Percentiles rank a stretch among this genome's conserved stretches.
Conservation (phyloP, 2,888 invertebrate species). For the Chorisops tibialis region DNA sequence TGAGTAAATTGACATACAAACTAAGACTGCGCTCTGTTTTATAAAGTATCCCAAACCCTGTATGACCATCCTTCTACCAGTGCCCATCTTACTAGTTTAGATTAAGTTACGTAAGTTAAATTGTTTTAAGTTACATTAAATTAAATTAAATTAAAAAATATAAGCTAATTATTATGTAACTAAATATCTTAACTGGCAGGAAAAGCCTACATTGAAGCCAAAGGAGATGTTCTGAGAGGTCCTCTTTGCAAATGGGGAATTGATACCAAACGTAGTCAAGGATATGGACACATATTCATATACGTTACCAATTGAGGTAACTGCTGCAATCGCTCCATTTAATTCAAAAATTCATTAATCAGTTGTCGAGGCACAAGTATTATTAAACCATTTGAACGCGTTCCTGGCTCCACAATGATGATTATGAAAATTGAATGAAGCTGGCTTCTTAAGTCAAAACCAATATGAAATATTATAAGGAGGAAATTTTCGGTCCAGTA, state of each 20-base stretch:
- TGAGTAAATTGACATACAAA: too few relatives aligned
- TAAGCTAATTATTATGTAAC: too few relatives aligned
- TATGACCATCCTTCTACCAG: too few relatives aligned
- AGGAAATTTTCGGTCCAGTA: constrained; percentile 99
- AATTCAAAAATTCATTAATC: constrained; percentile 92
- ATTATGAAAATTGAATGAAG: constrained; percentile 91
- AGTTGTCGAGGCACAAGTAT: constrained; percentile 94
- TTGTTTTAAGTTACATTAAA: too few relatives aligned
- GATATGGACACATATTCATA: constrained; percentile 97
- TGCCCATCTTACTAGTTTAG: too few relatives aligned
- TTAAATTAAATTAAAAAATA: too few relatives aligned
- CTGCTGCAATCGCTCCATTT: constrained; percentile 95
- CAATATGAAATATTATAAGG: constrained; percentile 87
- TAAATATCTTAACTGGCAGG: too few relatives aligned
- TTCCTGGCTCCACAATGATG: constrained; percentile 95
- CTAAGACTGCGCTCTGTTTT: too few relatives aligned
- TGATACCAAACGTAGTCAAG: constrained; percentile 73
- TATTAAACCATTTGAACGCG: constrained; percentile 95
- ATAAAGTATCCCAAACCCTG: too few relatives aligned
- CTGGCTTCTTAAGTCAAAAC: constrained; percentile 91
- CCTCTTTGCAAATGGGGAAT: constrained; percentile 92
- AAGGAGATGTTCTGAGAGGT: constrained; percentile 96
- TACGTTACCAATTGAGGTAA: constrained; percentile 82
- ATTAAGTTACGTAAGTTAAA: too few relatives aligned
- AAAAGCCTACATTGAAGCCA: constrained; percentile 94